A percentile compares a stretch with the other conserved stretches of the same genome.
phyloP scores from a whole-genome alignment of 2,113 vertebrate genomes.

The Dryoscopus gambensis region DNA sequence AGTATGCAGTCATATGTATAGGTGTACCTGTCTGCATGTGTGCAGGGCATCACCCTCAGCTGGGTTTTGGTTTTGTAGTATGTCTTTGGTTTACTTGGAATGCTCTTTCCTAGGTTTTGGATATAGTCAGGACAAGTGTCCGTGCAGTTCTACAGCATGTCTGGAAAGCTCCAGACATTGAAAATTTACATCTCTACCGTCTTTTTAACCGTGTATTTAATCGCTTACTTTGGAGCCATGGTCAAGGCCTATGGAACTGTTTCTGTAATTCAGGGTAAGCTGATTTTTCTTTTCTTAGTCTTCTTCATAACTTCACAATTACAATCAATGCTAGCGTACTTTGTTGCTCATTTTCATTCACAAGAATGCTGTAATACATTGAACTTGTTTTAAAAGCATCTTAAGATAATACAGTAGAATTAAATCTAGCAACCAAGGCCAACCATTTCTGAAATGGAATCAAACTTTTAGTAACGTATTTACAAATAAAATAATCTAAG shows the following conservation, averaged over 20 bases:
- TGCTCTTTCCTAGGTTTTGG: conserved; percentile 82
- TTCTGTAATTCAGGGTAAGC: conserved; percentile 92
- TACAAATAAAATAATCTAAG: background rate
- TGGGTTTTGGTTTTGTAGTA: background rate
- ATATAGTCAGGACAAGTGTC: conserved; percentile 91
- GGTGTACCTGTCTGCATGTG: background rate
- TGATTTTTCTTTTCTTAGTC: background rate
- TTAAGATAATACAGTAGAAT: background rate
- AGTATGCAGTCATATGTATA: background rate
- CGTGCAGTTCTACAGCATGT: conserved; percentile 85
- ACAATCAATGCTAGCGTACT: background rate
- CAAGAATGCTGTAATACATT: background rate
- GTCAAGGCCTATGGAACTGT: conserved; percentile 96
- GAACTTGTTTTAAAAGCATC: background rate
- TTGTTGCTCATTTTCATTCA: background rate
- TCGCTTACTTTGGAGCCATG: conserved; percentile 93
- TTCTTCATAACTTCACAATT: background rate
- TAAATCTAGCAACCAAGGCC: background rate
- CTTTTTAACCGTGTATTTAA: conserved; percentile 93
- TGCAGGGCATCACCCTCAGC: background rate
- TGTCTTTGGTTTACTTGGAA: background rate
- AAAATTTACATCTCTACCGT: conserved; percentile 87
- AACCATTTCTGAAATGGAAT: background rate
- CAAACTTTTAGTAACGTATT: background rate
- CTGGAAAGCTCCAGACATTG: conserved; percentile 90